Evolutionary conservation across 30 jellyfish, hydroid and myxozoan genomes (phyloP).

Genomic region (Turritopsis dohrnii): DNA sequence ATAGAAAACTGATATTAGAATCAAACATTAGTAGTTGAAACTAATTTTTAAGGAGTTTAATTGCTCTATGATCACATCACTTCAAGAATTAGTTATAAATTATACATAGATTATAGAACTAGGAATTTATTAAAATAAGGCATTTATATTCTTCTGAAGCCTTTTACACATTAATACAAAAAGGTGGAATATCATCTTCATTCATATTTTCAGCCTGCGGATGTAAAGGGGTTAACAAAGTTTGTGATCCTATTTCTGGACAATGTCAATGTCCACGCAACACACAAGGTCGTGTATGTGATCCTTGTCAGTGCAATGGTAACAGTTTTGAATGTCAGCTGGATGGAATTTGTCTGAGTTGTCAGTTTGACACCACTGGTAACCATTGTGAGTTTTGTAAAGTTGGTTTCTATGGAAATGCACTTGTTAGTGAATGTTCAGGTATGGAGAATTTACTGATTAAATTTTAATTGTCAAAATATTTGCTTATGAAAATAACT

Average conservation of each 20-base stretch:
- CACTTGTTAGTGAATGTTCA: slow-evolving; percentile 41
- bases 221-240: slow-evolving; percentile 69
- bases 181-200: too few species aligned
- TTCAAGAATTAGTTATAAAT: too few species aligned
- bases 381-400: slow-evolving; percentile 61
- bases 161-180: too few species aligned
- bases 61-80: too few species aligned
- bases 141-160: too few species aligned
- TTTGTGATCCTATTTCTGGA: slow-evolving; percentile 70
- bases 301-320: slow-evolving; percentile 71
- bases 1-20: too few species aligned
- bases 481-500: too few species aligned
- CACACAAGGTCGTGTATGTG: slow-evolving; percentile 71
- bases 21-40: too few species aligned
- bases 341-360: slow-evolving; percentile 61
- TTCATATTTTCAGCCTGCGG: slow-evolving; percentile 55
- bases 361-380: slow-evolving; percentile 64
- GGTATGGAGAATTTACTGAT: slow-evolving; percentile 58
- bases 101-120: too few species aligned
- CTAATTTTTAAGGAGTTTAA: too few species aligned
- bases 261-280: slow-evolving; percentile 71
- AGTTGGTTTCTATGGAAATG: slow-evolving; percentile 62
- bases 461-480: too few species aligned
- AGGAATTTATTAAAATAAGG: too few species aligned
- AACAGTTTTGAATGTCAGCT: slow-evolving; percentile 63